phyloP scores from a whole-genome alignment of 1,140 invertebrate genomes.

The Grapholita molesta region DNA sequence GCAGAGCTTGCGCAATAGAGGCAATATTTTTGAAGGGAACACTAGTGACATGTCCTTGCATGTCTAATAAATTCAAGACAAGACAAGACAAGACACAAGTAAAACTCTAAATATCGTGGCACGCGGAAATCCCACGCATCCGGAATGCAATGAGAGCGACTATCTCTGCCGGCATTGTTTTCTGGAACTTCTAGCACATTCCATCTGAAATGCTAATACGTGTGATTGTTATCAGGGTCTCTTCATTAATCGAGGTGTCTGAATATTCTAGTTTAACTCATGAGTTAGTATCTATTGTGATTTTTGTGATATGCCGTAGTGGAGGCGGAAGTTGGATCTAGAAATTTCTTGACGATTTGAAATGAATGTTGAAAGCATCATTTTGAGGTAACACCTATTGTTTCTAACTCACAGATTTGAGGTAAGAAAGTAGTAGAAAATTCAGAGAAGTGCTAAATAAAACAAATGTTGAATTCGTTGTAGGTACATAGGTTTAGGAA shows the following conservation, averaged over 20 bases:
- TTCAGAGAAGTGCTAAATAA: no score
- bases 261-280: not conserved
- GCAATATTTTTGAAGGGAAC: not conserved
- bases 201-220: slow-evolving; percentile 4
- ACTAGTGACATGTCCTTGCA: not conserved
- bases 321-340: not conserved
- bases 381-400: not conserved
- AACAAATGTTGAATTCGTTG: no score
- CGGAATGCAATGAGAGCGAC: slow-evolving; percentile 12
- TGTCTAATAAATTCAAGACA: not conserved
- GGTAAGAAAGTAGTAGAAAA: no score
- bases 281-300: not conserved
- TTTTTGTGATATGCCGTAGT: not conserved
- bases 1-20: no score
- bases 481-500: no score
- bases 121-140: slow-evolving; percentile 2
- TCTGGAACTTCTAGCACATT: not conserved
- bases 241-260: slow-evolving; percentile 8
- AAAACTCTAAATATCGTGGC: not conserved
- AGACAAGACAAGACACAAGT: no score
- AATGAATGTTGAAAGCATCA: no score
- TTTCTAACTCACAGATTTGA: not conserved
- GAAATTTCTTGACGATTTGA: no score
- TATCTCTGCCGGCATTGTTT: not conserved
- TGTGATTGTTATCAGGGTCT: not conserved